Evolutionary conservation across 1,140 invertebrate species (phyloP).

Genomic region (Formica exsecta): DNA sequence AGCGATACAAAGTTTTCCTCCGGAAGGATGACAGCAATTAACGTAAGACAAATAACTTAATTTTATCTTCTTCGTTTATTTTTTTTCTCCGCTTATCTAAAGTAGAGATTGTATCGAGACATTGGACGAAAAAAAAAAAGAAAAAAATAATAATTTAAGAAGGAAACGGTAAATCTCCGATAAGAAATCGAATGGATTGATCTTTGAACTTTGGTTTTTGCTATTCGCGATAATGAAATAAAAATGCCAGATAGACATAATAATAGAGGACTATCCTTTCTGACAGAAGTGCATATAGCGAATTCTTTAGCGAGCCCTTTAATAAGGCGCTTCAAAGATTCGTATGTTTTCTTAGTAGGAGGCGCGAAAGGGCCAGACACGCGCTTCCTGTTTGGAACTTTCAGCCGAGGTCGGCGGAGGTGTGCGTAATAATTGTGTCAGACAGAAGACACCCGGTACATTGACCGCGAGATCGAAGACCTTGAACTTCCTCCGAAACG

Average conservation of each 20-base stretch:
- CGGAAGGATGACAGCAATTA: neutral
- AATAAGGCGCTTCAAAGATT: neutral
- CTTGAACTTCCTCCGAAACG: constrained; percentile 53
- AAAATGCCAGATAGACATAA: no score
- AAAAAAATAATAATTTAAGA: no score
- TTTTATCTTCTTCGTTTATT: neutral
- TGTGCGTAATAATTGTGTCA: neutral
- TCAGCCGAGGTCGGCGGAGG: neutral
- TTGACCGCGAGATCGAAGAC: constrained; percentile 43
- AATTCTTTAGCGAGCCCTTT: no score
- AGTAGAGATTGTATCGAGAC: no score
- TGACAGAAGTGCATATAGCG: neutral
- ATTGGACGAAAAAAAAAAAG: no score
- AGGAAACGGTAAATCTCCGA: no score
- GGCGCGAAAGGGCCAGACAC: no score
- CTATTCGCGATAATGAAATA: no score
- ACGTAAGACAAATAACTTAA: neutral
- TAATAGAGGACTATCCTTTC: neutral
- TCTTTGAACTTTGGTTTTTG: no score
- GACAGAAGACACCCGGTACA: constrained; percentile 35
- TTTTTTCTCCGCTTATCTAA: neutral
- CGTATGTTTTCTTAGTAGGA: neutral
- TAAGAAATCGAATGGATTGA: no score
- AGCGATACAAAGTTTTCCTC: constrained; percentile 12
- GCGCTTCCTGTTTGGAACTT: neutral